These are phyloP conservation scores for Malthinus flaveolus DNA, from an alignment of 2,888 invertebrate species.

Conservation along the genomic window DNA sequence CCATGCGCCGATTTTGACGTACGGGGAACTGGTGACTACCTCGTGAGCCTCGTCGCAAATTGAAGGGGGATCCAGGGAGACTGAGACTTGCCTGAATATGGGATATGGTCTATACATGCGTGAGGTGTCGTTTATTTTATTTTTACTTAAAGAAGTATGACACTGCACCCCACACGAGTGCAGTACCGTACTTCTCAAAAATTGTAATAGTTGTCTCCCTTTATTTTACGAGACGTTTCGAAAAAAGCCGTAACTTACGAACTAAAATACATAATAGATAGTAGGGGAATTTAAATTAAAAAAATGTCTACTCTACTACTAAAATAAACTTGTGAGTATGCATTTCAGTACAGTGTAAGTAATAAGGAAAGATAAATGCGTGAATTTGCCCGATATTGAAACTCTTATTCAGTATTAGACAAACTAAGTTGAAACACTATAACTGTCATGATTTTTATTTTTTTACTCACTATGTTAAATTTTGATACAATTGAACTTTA, in stretches of 20 bases:
- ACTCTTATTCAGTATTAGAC: constrained; percentile 30
- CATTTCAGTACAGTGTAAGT: constrained; percentile 26
- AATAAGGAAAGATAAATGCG: constrained; percentile 22
- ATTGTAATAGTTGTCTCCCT: constrained; percentile 19
- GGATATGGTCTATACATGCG: constrained; percentile 53
- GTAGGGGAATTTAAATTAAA: constrained; percentile 21
- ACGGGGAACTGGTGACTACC: constrained; percentile 92
- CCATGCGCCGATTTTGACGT: constrained; percentile 80
- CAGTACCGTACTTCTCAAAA: constrained; percentile 35
- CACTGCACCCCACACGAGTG: constrained; percentile 29
- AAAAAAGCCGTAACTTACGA: not conserved
- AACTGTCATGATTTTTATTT: constrained; percentile 56
- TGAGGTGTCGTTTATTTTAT: constrained; percentile 43
- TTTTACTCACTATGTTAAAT: constrained; percentile 32
- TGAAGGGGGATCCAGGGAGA: constrained; percentile 96
- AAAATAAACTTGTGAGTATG: constrained; percentile 27
- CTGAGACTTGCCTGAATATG: constrained; percentile 88
- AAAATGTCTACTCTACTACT: constrained; percentile 20
- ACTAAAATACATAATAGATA: not conserved
- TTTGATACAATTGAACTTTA: constrained; percentile 23
- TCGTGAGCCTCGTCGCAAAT: constrained; percentile 85
- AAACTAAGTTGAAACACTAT: constrained; percentile 53
- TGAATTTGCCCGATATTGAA: constrained; percentile 28
- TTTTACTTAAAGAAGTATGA: constrained; percentile 33
- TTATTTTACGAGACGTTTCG: not conserved